phyloP scores from a whole-genome alignment of 2,888 invertebrate genomes.

The Catocala sponsa region DNA sequence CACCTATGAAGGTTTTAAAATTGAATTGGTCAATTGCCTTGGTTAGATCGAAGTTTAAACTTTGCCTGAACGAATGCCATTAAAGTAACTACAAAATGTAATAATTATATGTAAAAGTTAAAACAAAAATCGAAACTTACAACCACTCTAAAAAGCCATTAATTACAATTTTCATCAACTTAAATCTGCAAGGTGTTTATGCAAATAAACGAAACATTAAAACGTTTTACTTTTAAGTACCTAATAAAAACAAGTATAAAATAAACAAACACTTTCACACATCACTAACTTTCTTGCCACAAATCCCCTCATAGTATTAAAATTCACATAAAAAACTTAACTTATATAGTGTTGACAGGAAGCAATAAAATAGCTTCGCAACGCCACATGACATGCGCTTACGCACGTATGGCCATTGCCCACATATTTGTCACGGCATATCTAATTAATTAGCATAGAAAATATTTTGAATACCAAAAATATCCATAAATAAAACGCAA shows the following conservation, averaged over 20 bases:
- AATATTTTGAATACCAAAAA: constrained; percentile 32
- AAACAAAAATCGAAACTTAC: too few species aligned
- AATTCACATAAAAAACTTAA: constrained; percentile 34
- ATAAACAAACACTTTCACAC: constrained; percentile 12
- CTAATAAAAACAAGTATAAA: background rate
- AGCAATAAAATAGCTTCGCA: constrained; percentile 53
- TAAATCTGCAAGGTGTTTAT: too few species aligned
- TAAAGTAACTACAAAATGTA: too few species aligned
- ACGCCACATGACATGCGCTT: constrained; percentile 44
- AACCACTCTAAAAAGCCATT: too few species aligned
- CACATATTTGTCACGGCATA: constrained; percentile 34
- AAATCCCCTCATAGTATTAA: constrained; percentile 6
- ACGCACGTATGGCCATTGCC: constrained; percentile 32
- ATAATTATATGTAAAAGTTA: too few species aligned
- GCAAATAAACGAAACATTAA: too few species aligned
- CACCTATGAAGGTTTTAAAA: too few species aligned
- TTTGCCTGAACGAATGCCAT: too few species aligned
- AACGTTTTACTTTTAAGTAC: too few species aligned
- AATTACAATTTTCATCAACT: too few species aligned
- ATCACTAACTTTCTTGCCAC: constrained; percentile 9
- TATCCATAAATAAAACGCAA: constrained; percentile 24
- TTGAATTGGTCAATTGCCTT: too few species aligned
- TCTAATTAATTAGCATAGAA: constrained; percentile 49
- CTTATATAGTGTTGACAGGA: constrained; percentile 53
- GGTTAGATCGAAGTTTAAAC: too few species aligned